Conservation (phyloP, 2,797 vertebrate species). For the Aeoliscus strigatus region DNA sequence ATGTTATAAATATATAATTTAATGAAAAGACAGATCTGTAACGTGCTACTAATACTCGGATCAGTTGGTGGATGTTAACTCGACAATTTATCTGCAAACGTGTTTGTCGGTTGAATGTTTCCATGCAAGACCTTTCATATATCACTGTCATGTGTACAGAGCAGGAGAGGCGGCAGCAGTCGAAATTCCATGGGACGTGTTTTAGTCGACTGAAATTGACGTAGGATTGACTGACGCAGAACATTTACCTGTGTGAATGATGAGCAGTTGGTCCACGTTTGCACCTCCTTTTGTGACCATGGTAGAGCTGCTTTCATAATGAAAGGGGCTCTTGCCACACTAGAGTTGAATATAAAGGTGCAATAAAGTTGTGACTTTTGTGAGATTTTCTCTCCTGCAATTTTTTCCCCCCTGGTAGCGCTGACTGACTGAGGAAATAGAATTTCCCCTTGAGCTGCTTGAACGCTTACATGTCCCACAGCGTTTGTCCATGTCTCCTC, state of each 20-base stretch:
- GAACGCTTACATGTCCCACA: too few relatives aligned
- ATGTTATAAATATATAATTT: slow-evolving; percentile 67
- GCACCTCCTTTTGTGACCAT: slow-evolving; percentile 70
- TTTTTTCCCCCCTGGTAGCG: too few relatives aligned
- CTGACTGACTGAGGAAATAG: too few relatives aligned
- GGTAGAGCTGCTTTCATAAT: slow-evolving; percentile 69
- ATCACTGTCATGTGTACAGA: slow-evolving; percentile 57
- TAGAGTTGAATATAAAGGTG: slow-evolving; percentile 69
- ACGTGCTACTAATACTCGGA: slow-evolving; percentile 66
- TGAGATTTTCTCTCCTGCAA: slow-evolving; percentile 27
- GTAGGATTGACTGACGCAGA: slow-evolving; percentile 32
- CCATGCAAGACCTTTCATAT: slow-evolving; percentile 37
- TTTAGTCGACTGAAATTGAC: slow-evolving; percentile 46
- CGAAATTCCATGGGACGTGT: slow-evolving; percentile 39
- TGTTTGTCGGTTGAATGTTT: slow-evolving; percentile 51
- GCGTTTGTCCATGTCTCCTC: too few relatives aligned
- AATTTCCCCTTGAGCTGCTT: too few relatives aligned
- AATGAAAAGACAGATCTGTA: slow-evolving; percentile 56
- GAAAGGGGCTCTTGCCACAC: slow-evolving; percentile 58
- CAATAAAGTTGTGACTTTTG: slow-evolving; percentile 82
- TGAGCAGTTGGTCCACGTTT: slow-evolving; percentile 60
- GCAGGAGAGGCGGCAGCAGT: slow-evolving; percentile 29
- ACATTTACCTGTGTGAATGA: slow-evolving; percentile 43
- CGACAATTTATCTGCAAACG: slow-evolving; percentile 62
- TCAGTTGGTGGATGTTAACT: slow-evolving; percentile 59